Percentiles rank a stretch among this genome's conserved stretches.
Conservation (phyloP, 2,888 invertebrate genomes). For the Dyspetes luteomarginatus region DNA sequence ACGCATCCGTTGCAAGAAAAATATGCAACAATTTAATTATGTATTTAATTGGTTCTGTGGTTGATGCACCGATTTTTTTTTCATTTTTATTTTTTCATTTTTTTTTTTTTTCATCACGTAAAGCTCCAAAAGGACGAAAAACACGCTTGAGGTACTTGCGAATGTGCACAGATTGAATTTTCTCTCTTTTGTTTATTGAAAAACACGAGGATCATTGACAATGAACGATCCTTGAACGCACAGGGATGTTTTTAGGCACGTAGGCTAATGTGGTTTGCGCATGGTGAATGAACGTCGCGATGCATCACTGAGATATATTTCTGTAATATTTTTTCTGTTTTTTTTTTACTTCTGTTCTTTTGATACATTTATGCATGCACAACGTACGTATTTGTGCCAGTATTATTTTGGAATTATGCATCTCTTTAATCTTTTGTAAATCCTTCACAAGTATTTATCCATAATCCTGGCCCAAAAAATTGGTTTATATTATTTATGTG, state of each 20-base stretch:
- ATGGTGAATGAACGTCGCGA: conserved; percentile 60
- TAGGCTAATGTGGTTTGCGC: conserved; percentile 61
- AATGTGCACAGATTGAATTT: conserved; percentile 51
- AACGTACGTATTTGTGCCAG: conserved; percentile 52
- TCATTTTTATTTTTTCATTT: no score
- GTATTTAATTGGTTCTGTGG: conserved; percentile 65
- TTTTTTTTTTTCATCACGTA: conserved; percentile 21
- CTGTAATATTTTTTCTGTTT: conserved; percentile 26
- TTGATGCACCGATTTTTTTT: conserved; percentile 62
- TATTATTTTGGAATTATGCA: conserved; percentile 73
- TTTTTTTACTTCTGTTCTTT: conserved; percentile 10
- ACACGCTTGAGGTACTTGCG: conserved; percentile 60
- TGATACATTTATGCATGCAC: conserved; percentile 55
- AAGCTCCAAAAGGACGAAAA: conserved; percentile 24
- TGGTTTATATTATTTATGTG: conserved; percentile 50
- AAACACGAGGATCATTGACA: conserved; percentile 9
- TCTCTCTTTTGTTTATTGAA: no score
- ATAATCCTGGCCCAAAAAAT: conserved; percentile 29
- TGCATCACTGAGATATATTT: conserved; percentile 54
- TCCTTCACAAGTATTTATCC: conserved; percentile 51
- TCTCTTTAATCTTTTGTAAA: conserved; percentile 77
- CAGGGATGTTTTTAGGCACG: conserved; percentile 20
- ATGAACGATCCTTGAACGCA: conserved; percentile 8
- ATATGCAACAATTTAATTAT: conserved; percentile 45
- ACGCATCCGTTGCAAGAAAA: conserved; percentile 67